Evolutionary conservation across 2,888 invertebrate species (phyloP).

Genomic region (Tricholauxania praeusta): DNA sequence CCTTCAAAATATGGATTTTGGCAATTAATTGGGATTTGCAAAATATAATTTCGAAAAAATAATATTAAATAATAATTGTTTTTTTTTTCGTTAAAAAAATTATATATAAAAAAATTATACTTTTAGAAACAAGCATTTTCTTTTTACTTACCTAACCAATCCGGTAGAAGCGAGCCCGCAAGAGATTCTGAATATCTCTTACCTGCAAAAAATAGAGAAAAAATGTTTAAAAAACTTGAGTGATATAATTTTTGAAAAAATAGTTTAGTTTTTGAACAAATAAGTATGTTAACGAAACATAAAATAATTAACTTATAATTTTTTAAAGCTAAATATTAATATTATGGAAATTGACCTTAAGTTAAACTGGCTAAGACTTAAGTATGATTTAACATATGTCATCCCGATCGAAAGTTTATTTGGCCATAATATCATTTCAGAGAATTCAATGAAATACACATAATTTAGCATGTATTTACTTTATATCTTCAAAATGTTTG

Average conservation of each 20-base stretch:
- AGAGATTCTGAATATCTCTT: conserved; percentile 70
- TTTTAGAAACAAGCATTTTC: conserved; percentile 47
- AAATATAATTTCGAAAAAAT: conserved; percentile 51
- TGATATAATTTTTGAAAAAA: conserved; percentile 18
- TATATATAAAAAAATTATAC: conserved; percentile 45
- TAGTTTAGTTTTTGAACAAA: too few species aligned
- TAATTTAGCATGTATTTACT: too few species aligned
- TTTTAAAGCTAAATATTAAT: conserved; percentile 18
- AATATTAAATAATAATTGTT: conserved; percentile 47
- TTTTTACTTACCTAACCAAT: conserved; percentile 69
- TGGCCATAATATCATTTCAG: too few species aligned
- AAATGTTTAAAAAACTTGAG: conserved; percentile 10
- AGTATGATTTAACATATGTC: too few species aligned
- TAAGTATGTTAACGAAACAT: neutral
- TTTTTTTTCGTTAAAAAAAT: conserved; percentile 46
- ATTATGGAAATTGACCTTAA: too few species aligned
- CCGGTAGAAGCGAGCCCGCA: conserved; percentile 69
- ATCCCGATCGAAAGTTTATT: too few species aligned
- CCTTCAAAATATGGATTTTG: neutral
- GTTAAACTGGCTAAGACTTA: too few species aligned
- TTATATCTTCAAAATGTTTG: too few species aligned
- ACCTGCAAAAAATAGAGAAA: conserved; percentile 61
- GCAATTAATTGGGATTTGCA: conserved; percentile 52
- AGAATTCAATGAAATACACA: too few species aligned
- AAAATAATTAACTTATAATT: conserved; percentile 25